phyloP scores from a whole-genome alignment of 1,140 invertebrate genomes.

The Papilio polyxenes region DNA sequence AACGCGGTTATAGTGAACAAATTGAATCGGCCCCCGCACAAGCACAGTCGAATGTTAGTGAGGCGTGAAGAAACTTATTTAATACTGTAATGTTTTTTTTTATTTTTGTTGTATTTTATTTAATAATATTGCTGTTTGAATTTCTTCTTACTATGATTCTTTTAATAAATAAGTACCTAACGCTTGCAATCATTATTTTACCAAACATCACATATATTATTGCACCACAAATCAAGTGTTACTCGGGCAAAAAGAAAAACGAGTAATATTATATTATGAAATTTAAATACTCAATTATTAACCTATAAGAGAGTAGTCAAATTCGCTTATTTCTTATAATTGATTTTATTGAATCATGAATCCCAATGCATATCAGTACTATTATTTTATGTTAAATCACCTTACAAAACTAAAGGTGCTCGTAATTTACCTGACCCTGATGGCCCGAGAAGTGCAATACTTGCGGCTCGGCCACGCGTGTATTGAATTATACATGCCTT shows the following conservation, averaged over 20 bases:
- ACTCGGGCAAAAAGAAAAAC: too few relatives aligned
- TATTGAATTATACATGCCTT: conserved; percentile 36
- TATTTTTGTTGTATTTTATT: not conserved
- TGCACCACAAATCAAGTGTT: too few relatives aligned
- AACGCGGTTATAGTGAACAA: conserved; percentile 78
- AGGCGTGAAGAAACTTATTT: conserved; percentile 51
- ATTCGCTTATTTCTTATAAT: conserved; percentile 28
- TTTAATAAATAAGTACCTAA: too few relatives aligned
- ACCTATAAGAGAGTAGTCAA: too few relatives aligned
- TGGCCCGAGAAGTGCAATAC: conserved; percentile 16
- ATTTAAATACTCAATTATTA: too few relatives aligned
- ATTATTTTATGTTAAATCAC: conserved; percentile 60
- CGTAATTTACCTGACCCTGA: conserved; percentile 46
- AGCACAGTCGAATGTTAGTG: conserved; percentile 51
- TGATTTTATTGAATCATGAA: not conserved
- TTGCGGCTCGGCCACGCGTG: conserved; percentile 34
- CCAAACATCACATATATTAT: too few relatives aligned
- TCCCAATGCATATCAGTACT: conserved; percentile 29
- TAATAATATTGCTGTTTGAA: too few relatives aligned
- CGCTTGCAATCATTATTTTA: too few relatives aligned
- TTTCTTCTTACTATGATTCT: too few relatives aligned
- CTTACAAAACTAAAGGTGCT: conserved; percentile 47
- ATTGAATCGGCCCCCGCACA: conserved; percentile 68
- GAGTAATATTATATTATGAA: not conserved
- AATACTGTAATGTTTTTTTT: conserved; percentile 45